phyloP scores from a whole-genome alignment of 2,888 invertebrate genomes.

The Drosophila limbata region DNA sequence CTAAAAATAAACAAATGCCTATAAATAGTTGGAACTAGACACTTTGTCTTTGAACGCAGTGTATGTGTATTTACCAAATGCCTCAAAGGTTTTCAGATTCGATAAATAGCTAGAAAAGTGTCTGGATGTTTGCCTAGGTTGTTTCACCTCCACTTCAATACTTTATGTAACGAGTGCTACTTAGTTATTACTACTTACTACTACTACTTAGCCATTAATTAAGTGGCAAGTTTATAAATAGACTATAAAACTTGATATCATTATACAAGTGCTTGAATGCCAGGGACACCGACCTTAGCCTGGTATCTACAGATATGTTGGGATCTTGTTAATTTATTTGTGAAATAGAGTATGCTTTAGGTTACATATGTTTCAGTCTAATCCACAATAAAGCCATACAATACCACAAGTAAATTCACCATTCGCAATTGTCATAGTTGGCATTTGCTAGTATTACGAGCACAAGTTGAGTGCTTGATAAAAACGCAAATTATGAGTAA shows the following conservation, averaged over 20 bases:
- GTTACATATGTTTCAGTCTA: not conserved
- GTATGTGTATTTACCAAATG: not conserved
- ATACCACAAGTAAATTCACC: constrained; percentile 3
- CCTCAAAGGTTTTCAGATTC: constrained; percentile 2
- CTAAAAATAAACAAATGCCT: constrained; percentile 70
- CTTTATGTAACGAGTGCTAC: constrained; percentile 20
- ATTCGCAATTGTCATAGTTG: constrained; percentile 16
- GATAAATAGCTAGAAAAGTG: constrained; percentile 10
- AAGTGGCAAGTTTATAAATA: not conserved
- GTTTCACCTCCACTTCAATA: constrained; percentile 2
- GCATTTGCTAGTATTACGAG: constrained; percentile 23
- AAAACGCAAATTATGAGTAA: constrained; percentile 23
- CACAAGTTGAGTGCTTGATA: constrained; percentile 45
- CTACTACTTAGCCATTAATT: constrained; percentile 4
- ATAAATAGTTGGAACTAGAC: constrained; percentile 62
- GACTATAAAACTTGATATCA: not conserved
- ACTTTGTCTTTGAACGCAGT: constrained; percentile 31
- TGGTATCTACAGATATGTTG: not conserved
- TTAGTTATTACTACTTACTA: too few relatives aligned
- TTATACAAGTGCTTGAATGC: constrained; percentile 3
- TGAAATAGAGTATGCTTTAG: too few relatives aligned
- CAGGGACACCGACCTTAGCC: not conserved
- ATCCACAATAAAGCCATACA: not conserved
- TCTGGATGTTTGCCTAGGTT: constrained; percentile 4
- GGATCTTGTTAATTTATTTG: too few relatives aligned